Base-by-base conservation (phyloP, 2,888 invertebrate genomes). In the Acleris emargana region DNA sequence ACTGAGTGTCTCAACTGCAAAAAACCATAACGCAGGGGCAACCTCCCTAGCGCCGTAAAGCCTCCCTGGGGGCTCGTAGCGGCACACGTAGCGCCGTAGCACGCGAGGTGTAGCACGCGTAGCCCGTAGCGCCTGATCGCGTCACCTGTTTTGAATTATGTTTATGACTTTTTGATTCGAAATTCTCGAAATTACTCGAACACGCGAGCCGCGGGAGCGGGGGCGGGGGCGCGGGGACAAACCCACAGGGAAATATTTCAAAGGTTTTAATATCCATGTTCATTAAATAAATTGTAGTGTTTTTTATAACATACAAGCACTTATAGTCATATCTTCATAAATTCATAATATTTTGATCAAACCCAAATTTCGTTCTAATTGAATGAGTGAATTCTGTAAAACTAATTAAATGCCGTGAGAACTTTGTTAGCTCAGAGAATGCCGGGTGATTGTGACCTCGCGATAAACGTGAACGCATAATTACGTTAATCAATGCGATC, bases 21-120 rank as follows among this genome's bases (percentile, higher is more conserved):
- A 9, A 38, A 38, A 38, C 13, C 13, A 38, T 32, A 43, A 43
- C 0, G n/a, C 13, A 43, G 5, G 43, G 11, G n/a, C 18, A 32
- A 32, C 7, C 13, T 38, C 13, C 4, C 13, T 38, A 1, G 38
- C 5, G 17, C 45, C 45, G 45, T 5, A 0, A n/a, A 45, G 7
- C 45, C 45, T 45, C 45, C n/a, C 45, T 1, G 45, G 17, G 49
- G 11, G 18, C 11, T 49, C 49, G 18, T 49, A 49, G 49, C 20
- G 17, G 11, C 7, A 49, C 18, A 7, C 28, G 51, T 51, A 51
- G 51, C 51, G 22, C 51, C 38, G 51, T 51, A 51, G 51, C 51
- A 51, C 16, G 51, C 51, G 51, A 38, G 38, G 38, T 38, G 51
- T 51, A 51, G 51, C 51, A 51, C 16, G 51, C 28, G 51, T 28